These are phyloP conservation scores for Carposina sasakii DNA, from an alignment of 1,140 invertebrate species.

Conservation along the genomic window DNA sequence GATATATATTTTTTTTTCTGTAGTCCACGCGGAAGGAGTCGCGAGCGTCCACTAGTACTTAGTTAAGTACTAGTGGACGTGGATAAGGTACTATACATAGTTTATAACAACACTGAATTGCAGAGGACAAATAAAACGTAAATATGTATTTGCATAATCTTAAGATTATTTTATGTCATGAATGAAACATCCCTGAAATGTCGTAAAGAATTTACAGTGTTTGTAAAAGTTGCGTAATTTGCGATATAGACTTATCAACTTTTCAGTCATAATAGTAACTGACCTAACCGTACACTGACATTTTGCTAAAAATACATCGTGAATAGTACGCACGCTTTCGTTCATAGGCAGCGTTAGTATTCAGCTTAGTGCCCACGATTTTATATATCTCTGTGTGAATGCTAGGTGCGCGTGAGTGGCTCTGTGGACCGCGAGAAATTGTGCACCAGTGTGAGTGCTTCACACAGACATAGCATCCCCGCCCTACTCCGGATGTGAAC, in stretches of 20 bases:
- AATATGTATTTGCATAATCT: too few relatives aligned
- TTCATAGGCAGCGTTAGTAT: slow-evolving; percentile 45
- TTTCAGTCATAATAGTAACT: slow-evolving; percentile 61
- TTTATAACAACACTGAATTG: too few relatives aligned
- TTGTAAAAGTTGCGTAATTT: slow-evolving; percentile 34
- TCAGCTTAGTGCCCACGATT: slow-evolving; percentile 19
- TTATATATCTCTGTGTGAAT: slow-evolving; percentile 25
- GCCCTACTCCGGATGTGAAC: slow-evolving; percentile 66
- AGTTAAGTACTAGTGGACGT: too few relatives aligned
- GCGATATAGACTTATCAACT: slow-evolving; percentile 48
- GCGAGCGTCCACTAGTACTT: too few relatives aligned
- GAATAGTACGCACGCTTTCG: slow-evolving; percentile 55
- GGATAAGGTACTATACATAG: too few relatives aligned
- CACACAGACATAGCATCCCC: slow-evolving; percentile 36
- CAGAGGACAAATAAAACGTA: too few relatives aligned
- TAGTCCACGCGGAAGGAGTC: too few relatives aligned
- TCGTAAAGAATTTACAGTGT: too few relatives aligned
- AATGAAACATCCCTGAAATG: too few relatives aligned
- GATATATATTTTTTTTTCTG: too few relatives aligned
- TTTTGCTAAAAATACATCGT: slow-evolving; percentile 58
- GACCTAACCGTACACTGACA: slow-evolving; percentile 56
- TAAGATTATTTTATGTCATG: too few relatives aligned
- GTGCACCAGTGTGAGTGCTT: slow-evolving; percentile 31
- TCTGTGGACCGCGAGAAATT: slow-evolving; percentile 38
- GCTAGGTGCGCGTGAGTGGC: slow-evolving; percentile 28